Evolutionary conservation across 2,113 vertebrate species (phyloP).

Genomic region (Uria aalge): DNA sequence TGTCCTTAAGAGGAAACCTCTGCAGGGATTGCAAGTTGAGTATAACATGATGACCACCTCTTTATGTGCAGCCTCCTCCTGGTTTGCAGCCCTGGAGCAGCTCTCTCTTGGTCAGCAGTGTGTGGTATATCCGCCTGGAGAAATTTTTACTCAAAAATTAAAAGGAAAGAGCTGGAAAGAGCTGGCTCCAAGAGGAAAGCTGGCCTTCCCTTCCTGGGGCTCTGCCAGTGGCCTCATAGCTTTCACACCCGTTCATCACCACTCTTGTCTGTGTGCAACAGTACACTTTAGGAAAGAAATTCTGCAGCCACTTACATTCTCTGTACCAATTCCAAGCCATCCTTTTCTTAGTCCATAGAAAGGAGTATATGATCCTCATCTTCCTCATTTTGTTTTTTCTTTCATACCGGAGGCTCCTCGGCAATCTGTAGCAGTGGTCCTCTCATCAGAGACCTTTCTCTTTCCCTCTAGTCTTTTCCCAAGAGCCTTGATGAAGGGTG

Average conservation of each 20-base stretch:
- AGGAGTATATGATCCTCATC: neutral
- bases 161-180: neutral
- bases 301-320: neutral
- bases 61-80: neutral
- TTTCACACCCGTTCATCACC: neutral
- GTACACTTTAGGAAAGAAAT: neutral
- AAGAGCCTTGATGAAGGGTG: neutral
- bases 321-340: neutral
- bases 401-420: neutral
- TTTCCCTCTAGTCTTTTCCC: neutral
- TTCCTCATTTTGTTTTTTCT: neutral
- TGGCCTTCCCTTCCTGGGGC: neutral
- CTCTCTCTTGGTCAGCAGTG: neutral
- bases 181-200: neutral
- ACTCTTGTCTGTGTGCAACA: neutral
- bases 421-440: neutral
- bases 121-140: neutral
- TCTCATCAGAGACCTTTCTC: neutral
- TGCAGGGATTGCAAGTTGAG: neutral
- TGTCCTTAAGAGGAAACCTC: neutral
- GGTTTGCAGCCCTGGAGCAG: neutral
- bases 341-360: neutral
- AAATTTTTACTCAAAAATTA: neutral
- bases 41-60: accelerated
- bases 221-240: neutral